Base-by-base conservation (phyloP, 2,113 vertebrate species). In the Hassar affinis region DNA sequence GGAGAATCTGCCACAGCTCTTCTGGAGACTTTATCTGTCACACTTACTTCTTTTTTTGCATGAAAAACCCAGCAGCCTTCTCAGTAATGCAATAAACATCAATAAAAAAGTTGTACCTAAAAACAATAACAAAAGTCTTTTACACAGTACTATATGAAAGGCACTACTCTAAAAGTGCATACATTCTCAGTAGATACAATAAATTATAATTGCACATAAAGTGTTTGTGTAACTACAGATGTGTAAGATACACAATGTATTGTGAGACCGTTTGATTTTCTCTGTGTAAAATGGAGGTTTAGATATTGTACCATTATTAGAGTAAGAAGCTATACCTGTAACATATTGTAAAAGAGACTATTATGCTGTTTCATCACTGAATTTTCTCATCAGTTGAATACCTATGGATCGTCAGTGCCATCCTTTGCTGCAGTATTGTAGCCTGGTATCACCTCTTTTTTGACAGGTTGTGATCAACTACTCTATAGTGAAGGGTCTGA, bases 401-500 rank as follows among this genome's bases (percentile, higher is more conserved):
- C 54, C 79, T 15, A 47, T 35, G 33, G 35, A 18, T 6, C 35
- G 42, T 38, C 51, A 49, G 27, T 72, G 22, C 18, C 18, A 61
- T 38, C 38, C 25, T 64, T 42, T 66, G 15, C 22, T 62, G 33
- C 57, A 25, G 33, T 47, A 15, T 49, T 54, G 14, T 83, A 62
- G 56, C n/a, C 17, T 49, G 18, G 35, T 47, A 25, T 38, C 9
- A 1, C 74, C 47, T 17, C 17, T 66, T 68, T 62, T n/a, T 62
- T 45, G 4, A 0, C 90, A 99, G 98, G 98, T 99, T 91, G 98
- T 99, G 90, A 99, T 99, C 90, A 99, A 99, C 94, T 99, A 99
- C 94, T 99, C 97, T 87, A 98, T 99, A 85, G 97, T 98, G 91
- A 99, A 99, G 88, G 98, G 98, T 80, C 93, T 99, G 94, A 99